Conservation (phyloP, 2,888 invertebrate species). For the Pogonocherus hispidulus region DNA sequence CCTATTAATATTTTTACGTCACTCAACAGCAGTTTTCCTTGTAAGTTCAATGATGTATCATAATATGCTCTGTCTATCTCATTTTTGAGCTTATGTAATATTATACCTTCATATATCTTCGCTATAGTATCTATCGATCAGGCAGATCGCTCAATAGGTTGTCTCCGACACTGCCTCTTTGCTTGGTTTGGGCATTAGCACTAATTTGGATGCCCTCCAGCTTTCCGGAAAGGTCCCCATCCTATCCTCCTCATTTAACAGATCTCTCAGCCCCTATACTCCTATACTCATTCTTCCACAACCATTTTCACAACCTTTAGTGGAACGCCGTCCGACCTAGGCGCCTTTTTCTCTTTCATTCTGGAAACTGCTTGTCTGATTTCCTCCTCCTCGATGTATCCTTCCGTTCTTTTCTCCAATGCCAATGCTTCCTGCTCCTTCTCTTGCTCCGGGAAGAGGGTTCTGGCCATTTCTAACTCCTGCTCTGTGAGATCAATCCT, state of each 20-base stretch:
- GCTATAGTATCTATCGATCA: conserved; percentile 33
- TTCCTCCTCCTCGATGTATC: conserved; percentile 25
- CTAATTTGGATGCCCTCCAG: conserved; percentile 47
- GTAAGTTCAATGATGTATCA: too few species aligned
- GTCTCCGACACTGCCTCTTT: background rate
- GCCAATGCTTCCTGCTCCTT: background rate
- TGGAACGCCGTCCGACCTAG: conserved; percentile 50
- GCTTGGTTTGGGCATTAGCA: conserved; percentile 8
- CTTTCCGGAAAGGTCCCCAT: conserved; percentile 35
- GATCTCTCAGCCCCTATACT: conserved; percentile 31
- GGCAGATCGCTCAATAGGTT: conserved; percentile 37
- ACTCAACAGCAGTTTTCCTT: too few species aligned
- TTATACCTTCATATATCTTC: conserved; percentile 35
- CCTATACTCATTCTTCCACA: conserved; percentile 5
- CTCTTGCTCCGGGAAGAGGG: background rate
- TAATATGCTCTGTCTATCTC: conserved; percentile 32
- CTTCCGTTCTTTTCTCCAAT: background rate
- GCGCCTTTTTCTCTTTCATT: conserved; percentile 43
- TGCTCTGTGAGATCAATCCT: background rate
- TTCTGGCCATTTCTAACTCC: background rate
- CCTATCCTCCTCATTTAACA: conserved; percentile 29
- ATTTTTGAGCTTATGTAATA: conserved; percentile 20
- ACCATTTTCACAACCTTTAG: conserved; percentile 42
- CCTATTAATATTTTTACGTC: too few species aligned
- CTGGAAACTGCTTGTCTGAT: conserved; percentile 30